These are phyloP conservation scores for Tokudaia tokunoshimensis DNA, from an alignment of 2,797 vertebrate species.

Conservation along the genomic window DNA sequence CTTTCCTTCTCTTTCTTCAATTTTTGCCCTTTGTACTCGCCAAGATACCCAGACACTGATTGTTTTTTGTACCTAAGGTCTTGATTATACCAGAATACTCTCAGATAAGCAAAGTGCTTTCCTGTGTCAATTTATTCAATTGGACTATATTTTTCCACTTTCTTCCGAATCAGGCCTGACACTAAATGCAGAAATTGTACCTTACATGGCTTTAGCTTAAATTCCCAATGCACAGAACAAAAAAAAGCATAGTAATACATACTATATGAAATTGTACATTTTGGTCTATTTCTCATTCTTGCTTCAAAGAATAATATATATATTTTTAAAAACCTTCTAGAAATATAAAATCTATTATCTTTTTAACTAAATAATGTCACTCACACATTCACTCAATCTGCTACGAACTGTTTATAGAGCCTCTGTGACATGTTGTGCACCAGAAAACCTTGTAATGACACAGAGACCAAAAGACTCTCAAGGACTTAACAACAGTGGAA, in stretches of 20 bases:
- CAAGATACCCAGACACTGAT: neutral
- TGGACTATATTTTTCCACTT: neutral
- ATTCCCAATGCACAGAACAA: neutral
- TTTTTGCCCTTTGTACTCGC: neutral
- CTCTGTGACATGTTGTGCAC: neutral
- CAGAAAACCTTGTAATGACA: neutral
- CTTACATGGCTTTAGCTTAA: neutral
- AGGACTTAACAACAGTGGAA: neutral
- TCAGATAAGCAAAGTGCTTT: neutral
- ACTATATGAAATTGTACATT: neutral
- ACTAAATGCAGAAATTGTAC: neutral
- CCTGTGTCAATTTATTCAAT: neutral
- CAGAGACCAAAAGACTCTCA: neutral
- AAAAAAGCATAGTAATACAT: neutral
- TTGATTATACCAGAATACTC: neutral
- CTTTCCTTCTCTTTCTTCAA: neutral
- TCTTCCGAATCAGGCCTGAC: neutral
- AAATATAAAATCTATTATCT: neutral
- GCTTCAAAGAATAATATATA: neutral
- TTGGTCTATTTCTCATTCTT: conserved; percentile 5
- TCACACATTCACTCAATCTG: neutral
- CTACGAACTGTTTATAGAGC: neutral
- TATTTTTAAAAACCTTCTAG: neutral
- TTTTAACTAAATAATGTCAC: neutral
- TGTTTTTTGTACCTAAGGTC: neutral